A percentile compares a stretch with the other conserved stretches of the same genome.
These are phyloP conservation scores for Zhengitettix transpicula DNA, from an alignment of 2,888 invertebrate species.

Conservation along the genomic window DNA sequence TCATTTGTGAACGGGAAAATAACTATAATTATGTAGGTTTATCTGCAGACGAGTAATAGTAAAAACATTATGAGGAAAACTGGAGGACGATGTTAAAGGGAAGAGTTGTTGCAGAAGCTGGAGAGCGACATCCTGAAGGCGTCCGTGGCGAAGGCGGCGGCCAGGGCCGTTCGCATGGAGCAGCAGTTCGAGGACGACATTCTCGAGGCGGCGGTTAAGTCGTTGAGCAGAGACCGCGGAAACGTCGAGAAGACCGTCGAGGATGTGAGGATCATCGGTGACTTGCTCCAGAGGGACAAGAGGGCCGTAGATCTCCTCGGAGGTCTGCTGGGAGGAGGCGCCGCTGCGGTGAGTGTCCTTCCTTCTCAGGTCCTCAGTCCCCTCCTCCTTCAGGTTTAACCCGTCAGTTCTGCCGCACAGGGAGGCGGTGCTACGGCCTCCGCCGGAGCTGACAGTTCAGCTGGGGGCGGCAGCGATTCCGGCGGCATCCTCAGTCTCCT, in stretches of 20 bases:
- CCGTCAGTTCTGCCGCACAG: not conserved
- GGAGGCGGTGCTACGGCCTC: not conserved
- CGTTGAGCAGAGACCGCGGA: conserved; percentile 7
- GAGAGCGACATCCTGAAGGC: conserved; percentile 8
- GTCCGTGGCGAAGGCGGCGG: conserved; percentile 6
- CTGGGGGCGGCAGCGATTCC: conserved; percentile 21
- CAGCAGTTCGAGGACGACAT: conserved; percentile 12
- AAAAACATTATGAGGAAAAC: too few species aligned
- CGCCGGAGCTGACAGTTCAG: conserved; percentile 12
- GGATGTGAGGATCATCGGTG: conserved; percentile 5
- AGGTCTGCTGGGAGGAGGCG: conserved; percentile 3
- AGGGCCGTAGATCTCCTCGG: conserved; percentile 6
- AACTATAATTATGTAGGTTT: too few species aligned
- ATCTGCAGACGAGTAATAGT: too few species aligned
- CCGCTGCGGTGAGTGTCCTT: not conserved
- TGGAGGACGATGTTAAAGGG: too few species aligned
- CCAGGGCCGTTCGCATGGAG: conserved; percentile 10
- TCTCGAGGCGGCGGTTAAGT: conserved; percentile 5
- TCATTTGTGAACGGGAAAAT: too few species aligned
- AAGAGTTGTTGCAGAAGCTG: conserved; percentile 10
- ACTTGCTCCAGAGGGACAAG: conserved; percentile 10
- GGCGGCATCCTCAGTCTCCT: conserved; percentile 16
- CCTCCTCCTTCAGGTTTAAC: too few species aligned
- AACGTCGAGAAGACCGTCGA: conserved; percentile 2
- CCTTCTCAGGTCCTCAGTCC: too few species aligned